Evolutionary conservation across 1,140 invertebrate species (phyloP).

Genomic region (Drosophila melanogaster): DNA sequence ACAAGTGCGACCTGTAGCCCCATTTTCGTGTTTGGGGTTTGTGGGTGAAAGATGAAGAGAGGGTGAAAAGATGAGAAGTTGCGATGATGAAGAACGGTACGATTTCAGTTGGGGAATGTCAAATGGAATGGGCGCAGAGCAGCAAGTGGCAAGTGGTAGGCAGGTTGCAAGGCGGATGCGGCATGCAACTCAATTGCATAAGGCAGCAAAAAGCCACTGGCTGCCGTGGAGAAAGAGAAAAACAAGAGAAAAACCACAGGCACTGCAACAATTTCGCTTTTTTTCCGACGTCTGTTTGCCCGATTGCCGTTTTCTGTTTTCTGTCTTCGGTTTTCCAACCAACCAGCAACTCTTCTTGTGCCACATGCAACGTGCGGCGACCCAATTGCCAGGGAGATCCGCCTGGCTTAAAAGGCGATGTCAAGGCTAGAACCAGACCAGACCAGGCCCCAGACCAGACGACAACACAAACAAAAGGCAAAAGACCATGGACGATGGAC

Average conservation of each 20-base stretch:
- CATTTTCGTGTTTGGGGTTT: constrained; percentile 5
- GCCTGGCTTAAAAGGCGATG: constrained; percentile 58
- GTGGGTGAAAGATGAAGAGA: neutral
- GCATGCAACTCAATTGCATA: constrained; percentile 77
- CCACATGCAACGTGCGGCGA: constrained; percentile 39
- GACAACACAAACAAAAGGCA: constrained; percentile 3
- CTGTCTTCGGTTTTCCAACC: constrained; percentile 50
- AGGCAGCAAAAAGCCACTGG: constrained; percentile 39
- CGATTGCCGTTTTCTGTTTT: neutral
- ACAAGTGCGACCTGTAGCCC: constrained; percentile 57
- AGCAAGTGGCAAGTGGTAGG: constrained; percentile 23
- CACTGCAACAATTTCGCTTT: constrained; percentile 77
- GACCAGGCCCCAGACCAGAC: constrained; percentile 8
- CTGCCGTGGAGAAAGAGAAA: constrained; percentile 12
- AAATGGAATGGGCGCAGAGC: constrained; percentile 63
- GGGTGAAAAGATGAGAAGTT: constrained; percentile 3
- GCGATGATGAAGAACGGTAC: constrained; percentile 8
- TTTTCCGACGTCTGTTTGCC: constrained; percentile 15
- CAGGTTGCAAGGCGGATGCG: constrained; percentile 64
- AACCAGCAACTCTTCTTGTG: constrained; percentile 18
- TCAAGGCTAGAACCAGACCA: constrained; percentile 71
- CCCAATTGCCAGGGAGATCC: constrained; percentile 73
- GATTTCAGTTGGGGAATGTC: constrained; percentile 36
- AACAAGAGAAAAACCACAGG: constrained; percentile 14
- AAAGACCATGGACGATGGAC: neutral